phyloP scores from a whole-genome alignment of 2,888 invertebrate genomes.

The Resseliella maxima region DNA sequence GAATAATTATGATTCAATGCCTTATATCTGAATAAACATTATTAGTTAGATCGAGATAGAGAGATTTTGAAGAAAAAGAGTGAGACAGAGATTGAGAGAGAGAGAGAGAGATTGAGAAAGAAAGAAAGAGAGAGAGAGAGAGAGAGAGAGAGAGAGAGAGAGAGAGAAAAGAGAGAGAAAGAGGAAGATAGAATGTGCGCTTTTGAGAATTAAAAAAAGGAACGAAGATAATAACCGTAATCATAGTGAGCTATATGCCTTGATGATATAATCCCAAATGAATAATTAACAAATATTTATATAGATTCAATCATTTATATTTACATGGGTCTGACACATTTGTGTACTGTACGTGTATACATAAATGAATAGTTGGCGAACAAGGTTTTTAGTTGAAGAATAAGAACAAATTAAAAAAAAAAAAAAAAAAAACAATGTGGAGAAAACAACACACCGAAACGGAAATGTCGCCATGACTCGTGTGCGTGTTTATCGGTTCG shows the following conservation, averaged over 20 bases:
- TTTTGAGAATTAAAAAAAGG: too few species aligned
- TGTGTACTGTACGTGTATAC: too few species aligned
- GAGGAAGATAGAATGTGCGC: background rate
- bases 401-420: too few species aligned
- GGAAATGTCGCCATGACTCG: background rate
- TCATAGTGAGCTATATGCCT: background rate
- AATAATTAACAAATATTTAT: conserved; percentile 38
- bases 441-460: conserved; percentile 2
- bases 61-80: too few species aligned
- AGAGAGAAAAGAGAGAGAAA: background rate
- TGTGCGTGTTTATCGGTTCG: conserved; percentile 1
- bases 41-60: too few species aligned
- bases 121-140: too few species aligned
- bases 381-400: too few species aligned
- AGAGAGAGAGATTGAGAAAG: too few species aligned
- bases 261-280: background rate
- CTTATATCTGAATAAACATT: too few species aligned
- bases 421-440: background rate
- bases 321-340: conserved; percentile 1
- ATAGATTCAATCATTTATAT: conserved; percentile 27
- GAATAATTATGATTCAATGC: too few species aligned
- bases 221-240: background rate
- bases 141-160: background rate
- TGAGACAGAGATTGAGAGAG: too few species aligned
- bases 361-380: background rate